Conservation (phyloP, 2,888 invertebrate genomes). For the Erpobdella octoculata region DNA sequence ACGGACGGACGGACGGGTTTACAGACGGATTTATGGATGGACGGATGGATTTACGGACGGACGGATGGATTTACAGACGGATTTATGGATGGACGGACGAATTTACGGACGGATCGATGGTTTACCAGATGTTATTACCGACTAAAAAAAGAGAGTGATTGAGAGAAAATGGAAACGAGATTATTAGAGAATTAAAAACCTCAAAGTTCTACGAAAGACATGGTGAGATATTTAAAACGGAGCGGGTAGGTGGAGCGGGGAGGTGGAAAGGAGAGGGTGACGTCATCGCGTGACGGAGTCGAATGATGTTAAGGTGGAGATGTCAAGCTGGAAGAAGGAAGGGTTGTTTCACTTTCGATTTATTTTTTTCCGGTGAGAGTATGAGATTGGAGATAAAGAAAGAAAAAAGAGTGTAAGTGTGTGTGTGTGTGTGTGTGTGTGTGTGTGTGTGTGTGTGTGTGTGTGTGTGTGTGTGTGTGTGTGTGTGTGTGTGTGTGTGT, state of each 20-base stretch:
- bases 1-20: neutral
- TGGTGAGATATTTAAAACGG: neutral
- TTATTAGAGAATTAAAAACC: neutral
- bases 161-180: neutral
- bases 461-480: no score
- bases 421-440: no score
- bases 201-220: neutral
- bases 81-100: neutral
- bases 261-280: neutral
- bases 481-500: no score
- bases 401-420: no score
- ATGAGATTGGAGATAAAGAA: no score
- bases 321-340: no score
- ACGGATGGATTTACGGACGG: neutral
- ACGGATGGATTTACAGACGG: neutral
- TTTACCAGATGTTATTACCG: neutral
- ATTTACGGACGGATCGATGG: neutral
- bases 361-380: no score
- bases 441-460: no score
- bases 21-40: neutral
- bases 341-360: no score
- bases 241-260: neutral
- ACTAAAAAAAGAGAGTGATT: neutral
- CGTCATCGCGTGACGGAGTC: no score
- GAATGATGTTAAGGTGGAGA: no score